phyloP scores from a whole-genome alignment of 2,888 invertebrate genomes.

The Aphodius granarius region DNA sequence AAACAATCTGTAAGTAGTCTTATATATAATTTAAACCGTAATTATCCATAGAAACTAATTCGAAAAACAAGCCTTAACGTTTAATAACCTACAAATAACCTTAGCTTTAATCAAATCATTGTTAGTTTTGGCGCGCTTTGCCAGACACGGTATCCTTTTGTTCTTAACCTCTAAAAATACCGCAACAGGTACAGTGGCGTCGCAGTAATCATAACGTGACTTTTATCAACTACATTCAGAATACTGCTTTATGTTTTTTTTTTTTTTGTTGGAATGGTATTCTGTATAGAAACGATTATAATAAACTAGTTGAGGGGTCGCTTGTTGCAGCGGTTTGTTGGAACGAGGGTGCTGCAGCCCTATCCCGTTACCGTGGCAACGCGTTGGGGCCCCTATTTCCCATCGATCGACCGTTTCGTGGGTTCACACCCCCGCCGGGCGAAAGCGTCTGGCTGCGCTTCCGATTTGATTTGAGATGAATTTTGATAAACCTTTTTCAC shows the following conservation, averaged over 20 bases:
- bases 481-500: neutral
- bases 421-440: neutral
- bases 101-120: neutral
- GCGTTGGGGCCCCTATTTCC: slow-evolving; percentile 50
- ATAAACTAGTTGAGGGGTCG: neutral
- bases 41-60: neutral
- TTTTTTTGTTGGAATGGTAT: too few species aligned
- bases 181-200: neutral
- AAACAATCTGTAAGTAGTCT: neutral
- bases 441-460: neutral
- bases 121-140: neutral
- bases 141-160: neutral
- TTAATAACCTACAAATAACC: neutral
- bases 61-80: too few species aligned
- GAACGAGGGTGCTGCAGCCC: slow-evolving; percentile 58
- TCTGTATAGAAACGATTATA: neutral
- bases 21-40: neutral
- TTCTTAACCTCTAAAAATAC: neutral
- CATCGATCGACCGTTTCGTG: slow-evolving; percentile 47
- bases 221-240: neutral
- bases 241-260: too few species aligned
- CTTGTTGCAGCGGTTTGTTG: slow-evolving; percentile 53
- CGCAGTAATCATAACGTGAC: neutral
- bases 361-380: slow-evolving; percentile 56
- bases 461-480: neutral